A percentile compares a stretch with the other conserved stretches of the same genome.
phyloP scores from a whole-genome alignment of 2,797 vertebrate genomes.

The Iguana delicatissima region DNA sequence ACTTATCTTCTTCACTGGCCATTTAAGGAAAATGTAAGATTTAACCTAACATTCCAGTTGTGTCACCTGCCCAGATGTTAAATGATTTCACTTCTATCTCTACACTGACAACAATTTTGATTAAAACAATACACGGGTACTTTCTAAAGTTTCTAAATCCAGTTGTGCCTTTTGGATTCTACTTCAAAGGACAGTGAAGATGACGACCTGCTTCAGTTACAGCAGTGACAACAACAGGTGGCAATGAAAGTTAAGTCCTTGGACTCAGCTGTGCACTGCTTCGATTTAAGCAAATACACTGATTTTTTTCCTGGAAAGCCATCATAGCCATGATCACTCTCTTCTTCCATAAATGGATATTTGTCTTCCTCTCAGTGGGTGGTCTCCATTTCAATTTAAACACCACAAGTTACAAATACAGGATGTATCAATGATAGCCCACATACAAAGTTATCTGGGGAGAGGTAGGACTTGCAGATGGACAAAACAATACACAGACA shows the following conservation, averaged over 20 bases:
- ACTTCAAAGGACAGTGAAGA: constrained; percentile 42
- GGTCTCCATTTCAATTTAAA: constrained; percentile 71
- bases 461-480: constrained; percentile 66
- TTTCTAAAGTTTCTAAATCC: constrained; percentile 32
- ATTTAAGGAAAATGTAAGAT: not conserved
- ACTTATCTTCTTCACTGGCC: not conserved
- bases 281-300: constrained; percentile 67
- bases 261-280: constrained; percentile 60
- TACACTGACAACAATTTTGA: constrained; percentile 52
- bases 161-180: constrained; percentile 41
- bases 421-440: constrained; percentile 74
- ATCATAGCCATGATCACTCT: constrained; percentile 70
- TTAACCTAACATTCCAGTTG: not conserved
- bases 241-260: constrained; percentile 49
- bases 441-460: constrained; percentile 67
- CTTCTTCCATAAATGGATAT: constrained; percentile 76
- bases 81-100: constrained; percentile 2
- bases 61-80: not conserved
- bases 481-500: constrained; percentile 60
- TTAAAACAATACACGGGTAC: constrained; percentile 33
- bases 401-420: constrained; percentile 68
- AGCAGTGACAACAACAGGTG: constrained; percentile 16
- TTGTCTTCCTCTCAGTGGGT: constrained; percentile 76
- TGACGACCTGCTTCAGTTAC: constrained; percentile 20
- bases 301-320: constrained; percentile 47